These are phyloP conservation scores for Nemoura dubitans DNA, from an alignment of 2,888 invertebrate genomes.

Conservation along the genomic window DNA sequence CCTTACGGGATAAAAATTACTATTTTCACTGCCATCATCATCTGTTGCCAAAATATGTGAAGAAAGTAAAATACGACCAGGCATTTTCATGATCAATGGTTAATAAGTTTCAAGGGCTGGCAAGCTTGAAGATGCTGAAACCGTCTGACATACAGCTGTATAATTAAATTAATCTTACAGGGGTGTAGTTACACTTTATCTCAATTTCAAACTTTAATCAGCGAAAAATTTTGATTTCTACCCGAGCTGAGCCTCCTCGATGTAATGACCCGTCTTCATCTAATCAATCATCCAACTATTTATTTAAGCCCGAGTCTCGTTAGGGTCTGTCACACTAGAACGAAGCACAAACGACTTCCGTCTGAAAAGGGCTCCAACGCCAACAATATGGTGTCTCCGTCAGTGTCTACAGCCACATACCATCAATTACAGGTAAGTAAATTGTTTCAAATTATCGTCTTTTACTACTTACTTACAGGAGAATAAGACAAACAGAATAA, in stretches of 20 bases:
- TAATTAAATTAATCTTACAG: no score
- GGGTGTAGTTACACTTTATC: no score
- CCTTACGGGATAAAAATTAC: no score
- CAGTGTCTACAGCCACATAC: background rate
- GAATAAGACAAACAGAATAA: background rate
- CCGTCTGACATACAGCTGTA: no score
- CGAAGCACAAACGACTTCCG: background rate
- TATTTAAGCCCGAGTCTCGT: background rate
- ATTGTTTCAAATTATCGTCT: constrained; percentile 21
- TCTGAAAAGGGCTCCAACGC: background rate
- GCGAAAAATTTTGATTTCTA: background rate
- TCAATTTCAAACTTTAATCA: background rate
- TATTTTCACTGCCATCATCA: no score
- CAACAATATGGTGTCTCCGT: background rate
- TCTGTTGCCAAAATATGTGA: no score
- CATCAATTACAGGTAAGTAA: constrained; percentile 5
- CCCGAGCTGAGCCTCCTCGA: background rate
- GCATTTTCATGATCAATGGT: no score
- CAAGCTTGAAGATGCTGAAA: no score
- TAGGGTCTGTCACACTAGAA: background rate
- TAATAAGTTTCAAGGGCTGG: no score
- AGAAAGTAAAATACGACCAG: no score
- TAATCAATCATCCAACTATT: background rate
- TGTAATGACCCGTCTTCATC: background rate
- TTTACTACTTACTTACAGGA: background rate